Conservation (phyloP, 2,888 invertebrate species). For the Euclidia mi region DNA sequence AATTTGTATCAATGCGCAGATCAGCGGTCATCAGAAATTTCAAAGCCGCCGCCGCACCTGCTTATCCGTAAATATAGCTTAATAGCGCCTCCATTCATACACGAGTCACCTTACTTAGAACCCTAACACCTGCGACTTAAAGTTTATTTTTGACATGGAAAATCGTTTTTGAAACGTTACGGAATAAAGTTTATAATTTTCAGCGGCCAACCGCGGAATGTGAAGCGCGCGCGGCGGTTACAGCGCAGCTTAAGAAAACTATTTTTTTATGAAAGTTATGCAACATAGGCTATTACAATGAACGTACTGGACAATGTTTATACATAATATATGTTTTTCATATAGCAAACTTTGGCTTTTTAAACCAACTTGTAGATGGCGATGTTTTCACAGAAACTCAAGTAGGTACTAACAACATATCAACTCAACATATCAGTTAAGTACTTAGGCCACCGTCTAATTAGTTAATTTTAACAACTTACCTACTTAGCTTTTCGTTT, state of each 20-base stretch:
- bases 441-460: no score
- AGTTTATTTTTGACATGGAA: slow-evolving; percentile 36
- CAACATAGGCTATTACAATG: slow-evolving; percentile 26
- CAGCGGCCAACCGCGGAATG: slow-evolving; percentile 84
- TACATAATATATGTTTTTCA: neutral
- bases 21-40: slow-evolving; percentile 71
- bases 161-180: slow-evolving; percentile 50
- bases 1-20: slow-evolving; percentile 82
- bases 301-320: no score
- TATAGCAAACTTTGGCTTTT: no score
- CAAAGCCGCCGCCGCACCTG: slow-evolving; percentile 84
- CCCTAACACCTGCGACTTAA: slow-evolving; percentile 34
- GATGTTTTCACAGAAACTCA: no score
- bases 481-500: no score
- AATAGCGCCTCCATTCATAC: slow-evolving; percentile 65
- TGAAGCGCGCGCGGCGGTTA: slow-evolving; percentile 64
- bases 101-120: slow-evolving; percentile 22
- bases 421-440: no score
- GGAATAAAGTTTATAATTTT: slow-evolving; percentile 60
- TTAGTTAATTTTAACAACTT: no score
- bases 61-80: slow-evolving; percentile 78
- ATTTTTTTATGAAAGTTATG: slow-evolving; percentile 59
- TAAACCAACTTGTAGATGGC: no score
- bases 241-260: slow-evolving; percentile 56
- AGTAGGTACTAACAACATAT: no score